A percentile compares a stretch with the other conserved stretches of the same genome.
Evolutionary conservation across 2,888 invertebrate genomes (phyloP).

Genomic region (Lepetodrilus schrolli): DNA sequence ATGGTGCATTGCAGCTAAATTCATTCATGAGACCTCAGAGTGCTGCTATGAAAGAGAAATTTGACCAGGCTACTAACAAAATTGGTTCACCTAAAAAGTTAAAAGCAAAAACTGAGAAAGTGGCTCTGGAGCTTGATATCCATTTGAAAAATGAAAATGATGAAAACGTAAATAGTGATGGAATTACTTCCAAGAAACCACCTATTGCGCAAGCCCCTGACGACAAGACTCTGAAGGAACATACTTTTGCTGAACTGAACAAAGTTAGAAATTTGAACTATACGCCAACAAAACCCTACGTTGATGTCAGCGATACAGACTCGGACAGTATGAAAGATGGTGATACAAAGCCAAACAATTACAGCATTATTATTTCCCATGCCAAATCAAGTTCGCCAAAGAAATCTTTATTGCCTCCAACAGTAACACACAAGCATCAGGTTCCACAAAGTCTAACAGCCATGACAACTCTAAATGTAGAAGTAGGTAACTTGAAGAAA

Average conservation of each 20-base stretch:
- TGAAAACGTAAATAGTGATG: not conserved
- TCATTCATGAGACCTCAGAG: conserved; percentile 64
- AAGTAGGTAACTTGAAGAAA: conserved; percentile 33
- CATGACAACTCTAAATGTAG: conserved; percentile 31
- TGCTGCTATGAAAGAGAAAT: conserved; percentile 43
- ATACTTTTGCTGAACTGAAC: not conserved
- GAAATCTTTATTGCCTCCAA: not conserved
- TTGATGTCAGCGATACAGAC: conserved; percentile 45
- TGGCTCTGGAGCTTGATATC: not conserved
- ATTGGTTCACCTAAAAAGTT: not conserved
- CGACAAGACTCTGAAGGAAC: not conserved
- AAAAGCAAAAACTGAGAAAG: not conserved
- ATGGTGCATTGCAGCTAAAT: conserved; percentile 40
- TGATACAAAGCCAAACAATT: not conserved
- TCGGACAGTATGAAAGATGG: not conserved
- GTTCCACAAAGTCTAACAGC: conserved; percentile 28
- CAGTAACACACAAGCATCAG: not conserved
- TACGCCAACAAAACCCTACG: conserved; percentile 64
- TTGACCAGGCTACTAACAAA: conserved; percentile 25
- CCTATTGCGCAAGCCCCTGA: too few species aligned
- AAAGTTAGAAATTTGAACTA: conserved; percentile 60
- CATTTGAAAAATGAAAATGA: conserved; percentile 1
- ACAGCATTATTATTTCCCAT: not conserved
- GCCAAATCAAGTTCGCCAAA: not conserved
- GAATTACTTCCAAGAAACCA: not conserved